Percentiles rank a stretch among this genome's conserved stretches.
phyloP scores from a whole-genome alignment of 2,797 vertebrate species.

The Orestias chungarensis region DNA sequence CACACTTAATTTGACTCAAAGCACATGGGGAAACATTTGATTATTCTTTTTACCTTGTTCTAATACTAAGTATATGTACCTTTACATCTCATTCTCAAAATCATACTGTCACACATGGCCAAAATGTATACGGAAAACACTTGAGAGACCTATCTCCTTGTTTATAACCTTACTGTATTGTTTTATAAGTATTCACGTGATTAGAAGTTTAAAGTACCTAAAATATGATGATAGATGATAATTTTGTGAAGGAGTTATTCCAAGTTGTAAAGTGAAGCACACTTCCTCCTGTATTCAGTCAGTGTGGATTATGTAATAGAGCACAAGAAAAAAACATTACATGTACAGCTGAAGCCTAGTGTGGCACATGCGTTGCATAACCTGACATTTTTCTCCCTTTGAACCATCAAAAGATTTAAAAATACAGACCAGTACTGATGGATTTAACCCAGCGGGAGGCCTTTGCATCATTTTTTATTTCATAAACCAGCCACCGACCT shows the following conservation, averaged over 20 bases:
- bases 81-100: too few species aligned
- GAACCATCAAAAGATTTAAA: slow-evolving; percentile 48
- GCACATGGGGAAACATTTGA: too few species aligned
- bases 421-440: slow-evolving; percentile 37
- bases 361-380: slow-evolving; percentile 45
- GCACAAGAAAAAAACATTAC: neutral
- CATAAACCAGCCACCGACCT: slow-evolving; percentile 16
- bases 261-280: neutral
- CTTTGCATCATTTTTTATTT: slow-evolving; percentile 35
- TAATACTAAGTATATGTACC: too few species aligned
- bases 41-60: too few species aligned
- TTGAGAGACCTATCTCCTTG: too few species aligned
- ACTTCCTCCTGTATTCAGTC: slow-evolving; percentile 6
- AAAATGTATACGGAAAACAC: too few species aligned
- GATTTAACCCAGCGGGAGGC: slow-evolving; percentile 35
- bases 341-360: neutral
- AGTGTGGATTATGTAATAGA: neutral
- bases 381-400: slow-evolving; percentile 21
- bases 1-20: too few species aligned
- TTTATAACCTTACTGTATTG: too few species aligned
- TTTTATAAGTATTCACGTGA: neutral
- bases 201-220: neutral
- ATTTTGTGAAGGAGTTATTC: neutral
- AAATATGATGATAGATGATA: neutral
- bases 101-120: too few species aligned